These are phyloP conservation scores for Tiliqua scincoides DNA, from an alignment of 2,113 vertebrate species.

Conservation along the genomic window DNA sequence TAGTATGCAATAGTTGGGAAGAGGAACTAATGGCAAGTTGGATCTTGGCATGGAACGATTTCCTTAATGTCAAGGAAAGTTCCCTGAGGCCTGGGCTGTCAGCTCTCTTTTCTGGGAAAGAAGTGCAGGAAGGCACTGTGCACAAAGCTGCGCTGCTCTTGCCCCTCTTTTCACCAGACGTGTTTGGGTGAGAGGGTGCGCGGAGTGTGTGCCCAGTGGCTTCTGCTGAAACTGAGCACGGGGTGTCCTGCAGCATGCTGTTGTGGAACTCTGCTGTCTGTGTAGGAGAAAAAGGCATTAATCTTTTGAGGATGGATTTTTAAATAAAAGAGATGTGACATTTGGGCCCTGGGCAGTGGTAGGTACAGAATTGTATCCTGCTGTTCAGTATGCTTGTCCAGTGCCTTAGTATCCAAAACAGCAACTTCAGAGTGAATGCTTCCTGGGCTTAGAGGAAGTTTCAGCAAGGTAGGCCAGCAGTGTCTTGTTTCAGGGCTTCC, in stretches of 20 bases:
- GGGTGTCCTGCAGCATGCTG: background rate
- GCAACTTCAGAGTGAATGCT: background rate
- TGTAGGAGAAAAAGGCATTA: background rate
- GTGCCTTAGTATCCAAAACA: background rate
- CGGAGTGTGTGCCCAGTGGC: background rate
- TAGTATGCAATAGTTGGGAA: no score
- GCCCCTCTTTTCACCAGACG: background rate
- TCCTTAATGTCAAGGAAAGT: no score
- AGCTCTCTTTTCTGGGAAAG: background rate
- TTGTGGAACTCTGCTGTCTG: background rate
- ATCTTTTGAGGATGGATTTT: background rate
- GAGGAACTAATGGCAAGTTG: no score
- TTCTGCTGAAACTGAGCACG: background rate
- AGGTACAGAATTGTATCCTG: background rate
- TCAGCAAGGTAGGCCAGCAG: background rate
- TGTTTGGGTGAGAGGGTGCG: background rate
- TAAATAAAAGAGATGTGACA: background rate
- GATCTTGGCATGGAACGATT: no score
- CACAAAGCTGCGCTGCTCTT: background rate
- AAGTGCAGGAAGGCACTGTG: background rate
- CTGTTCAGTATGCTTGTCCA: background rate
- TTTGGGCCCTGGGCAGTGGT: background rate
- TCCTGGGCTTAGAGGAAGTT: background rate
- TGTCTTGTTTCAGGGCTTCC: background rate
- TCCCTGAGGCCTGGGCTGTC: background rate